These are phyloP conservation scores for Rhipidura dahli DNA, from an alignment of 2,113 vertebrate species.

Conservation along the genomic window DNA sequence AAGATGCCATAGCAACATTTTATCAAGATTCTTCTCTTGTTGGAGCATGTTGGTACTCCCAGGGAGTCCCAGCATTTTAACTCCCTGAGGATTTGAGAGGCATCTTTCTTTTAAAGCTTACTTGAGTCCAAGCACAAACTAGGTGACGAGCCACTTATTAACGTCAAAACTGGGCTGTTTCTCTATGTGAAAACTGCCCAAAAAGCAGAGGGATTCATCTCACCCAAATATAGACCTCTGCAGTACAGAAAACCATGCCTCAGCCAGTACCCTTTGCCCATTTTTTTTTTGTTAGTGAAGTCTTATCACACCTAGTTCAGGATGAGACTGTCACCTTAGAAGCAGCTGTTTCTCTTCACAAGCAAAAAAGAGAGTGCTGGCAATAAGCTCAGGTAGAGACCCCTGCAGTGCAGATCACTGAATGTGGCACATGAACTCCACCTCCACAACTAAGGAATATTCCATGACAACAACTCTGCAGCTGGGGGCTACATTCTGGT, in stretches of 20 bases:
- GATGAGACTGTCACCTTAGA: background rate
- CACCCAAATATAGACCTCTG: background rate
- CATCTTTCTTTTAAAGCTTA: background rate
- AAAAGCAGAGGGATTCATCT: background rate
- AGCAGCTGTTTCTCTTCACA: background rate
- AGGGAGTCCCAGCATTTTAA: background rate
- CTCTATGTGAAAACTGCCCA: background rate
- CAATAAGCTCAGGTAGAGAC: background rate
- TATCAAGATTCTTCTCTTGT: background rate
- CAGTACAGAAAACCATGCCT: background rate
- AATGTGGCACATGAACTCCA: background rate
- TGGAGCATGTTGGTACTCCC: background rate
- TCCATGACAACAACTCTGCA: background rate
- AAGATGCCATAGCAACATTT: background rate
- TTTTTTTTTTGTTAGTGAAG: background rate
- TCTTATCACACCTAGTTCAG: background rate
- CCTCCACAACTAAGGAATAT: background rate
- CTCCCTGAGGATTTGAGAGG: background rate
- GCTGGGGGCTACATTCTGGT: background rate
- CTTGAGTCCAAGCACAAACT: background rate
- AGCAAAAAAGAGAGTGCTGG: background rate
- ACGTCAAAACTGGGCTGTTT: background rate
- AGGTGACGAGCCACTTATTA: fast-evolving
- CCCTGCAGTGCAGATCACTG: background rate
- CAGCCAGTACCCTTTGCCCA: background rate